These are phyloP conservation scores for Plectrocnemia conspersa DNA, from an alignment of 1,140 invertebrate species.

Conservation along the genomic window DNA sequence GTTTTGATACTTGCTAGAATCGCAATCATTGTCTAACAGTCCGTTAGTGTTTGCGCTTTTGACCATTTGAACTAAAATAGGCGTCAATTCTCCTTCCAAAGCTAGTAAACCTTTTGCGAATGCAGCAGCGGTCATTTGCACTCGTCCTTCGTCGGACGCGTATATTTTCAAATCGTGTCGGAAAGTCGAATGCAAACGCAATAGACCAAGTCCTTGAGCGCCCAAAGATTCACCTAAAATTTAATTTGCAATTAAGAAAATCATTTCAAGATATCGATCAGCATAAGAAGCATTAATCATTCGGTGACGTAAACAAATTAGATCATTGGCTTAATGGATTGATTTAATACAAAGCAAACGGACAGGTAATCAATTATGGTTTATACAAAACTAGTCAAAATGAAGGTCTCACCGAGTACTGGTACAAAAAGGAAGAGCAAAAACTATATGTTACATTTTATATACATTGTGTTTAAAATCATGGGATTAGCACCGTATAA, in stretches of 20 bases:
- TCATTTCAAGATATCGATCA: background rate
- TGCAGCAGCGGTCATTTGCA: slow-evolving; percentile 99
- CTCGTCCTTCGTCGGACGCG: slow-evolving; percentile 96
- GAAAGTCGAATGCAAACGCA: slow-evolving; percentile 95
- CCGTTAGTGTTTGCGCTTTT: slow-evolving; percentile 99
- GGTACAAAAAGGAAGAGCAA: no score
- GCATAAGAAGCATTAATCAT: no score
- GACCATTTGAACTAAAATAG: slow-evolving; percentile 99
- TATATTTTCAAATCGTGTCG: slow-evolving; percentile 99
- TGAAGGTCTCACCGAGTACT: no score
- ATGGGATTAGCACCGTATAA: slow-evolving; percentile 23
- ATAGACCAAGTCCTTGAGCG: slow-evolving; percentile 85
- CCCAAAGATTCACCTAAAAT: slow-evolving; percentile 76
- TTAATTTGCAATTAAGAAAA: slow-evolving; percentile 13
- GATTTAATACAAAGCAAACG: no score
- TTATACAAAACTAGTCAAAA: no score
- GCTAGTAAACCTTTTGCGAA: slow-evolving; percentile 98
- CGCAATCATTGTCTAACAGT: slow-evolving; percentile 94
- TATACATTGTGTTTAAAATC: slow-evolving; percentile 10
- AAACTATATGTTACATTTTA: slow-evolving; percentile 1
- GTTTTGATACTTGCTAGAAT: slow-evolving; percentile 92
- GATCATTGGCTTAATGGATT: no score
- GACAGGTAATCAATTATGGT: no score
- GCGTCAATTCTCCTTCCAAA: slow-evolving; percentile 95
- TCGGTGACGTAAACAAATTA: no score